These are phyloP conservation scores for Catostomus latipinnis DNA, from an alignment of 2,797 vertebrate genomes.

Conservation along the genomic window DNA sequence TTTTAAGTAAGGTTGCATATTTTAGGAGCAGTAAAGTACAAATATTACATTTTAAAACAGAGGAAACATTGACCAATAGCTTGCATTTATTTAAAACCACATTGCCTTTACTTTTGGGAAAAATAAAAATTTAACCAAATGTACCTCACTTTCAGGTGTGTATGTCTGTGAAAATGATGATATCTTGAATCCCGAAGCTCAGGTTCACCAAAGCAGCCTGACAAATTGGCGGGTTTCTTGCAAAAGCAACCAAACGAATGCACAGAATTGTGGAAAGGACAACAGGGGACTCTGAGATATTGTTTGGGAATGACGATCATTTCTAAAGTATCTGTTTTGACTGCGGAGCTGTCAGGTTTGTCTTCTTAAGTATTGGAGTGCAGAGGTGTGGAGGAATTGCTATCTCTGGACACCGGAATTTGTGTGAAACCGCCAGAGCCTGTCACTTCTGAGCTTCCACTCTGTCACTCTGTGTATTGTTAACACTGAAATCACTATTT, in stretches of 20 bases:
- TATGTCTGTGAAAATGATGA: not conserved
- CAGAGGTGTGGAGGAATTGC: conserved; percentile 49
- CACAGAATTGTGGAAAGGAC: conserved; percentile 27
- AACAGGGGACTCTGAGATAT: conserved; percentile 26
- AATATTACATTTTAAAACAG: not conserved
- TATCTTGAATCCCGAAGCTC: conserved; percentile 2
- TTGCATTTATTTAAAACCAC: not conserved
- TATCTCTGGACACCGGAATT: conserved; percentile 39
- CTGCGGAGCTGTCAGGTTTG: conserved; percentile 45
- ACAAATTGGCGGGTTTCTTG: conserved; percentile 17
- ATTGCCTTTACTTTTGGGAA: not conserved
- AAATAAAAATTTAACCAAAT: not conserved
- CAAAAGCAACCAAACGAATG: not conserved
- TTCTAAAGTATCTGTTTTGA: conserved; percentile 41
- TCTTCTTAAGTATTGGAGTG: conserved; percentile 42
- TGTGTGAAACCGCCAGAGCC: conserved; percentile 25
- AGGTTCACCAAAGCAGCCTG: conserved; percentile 37
- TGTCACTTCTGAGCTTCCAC: conserved; percentile 22
- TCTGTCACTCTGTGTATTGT: conserved; percentile 40
- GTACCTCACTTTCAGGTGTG: not conserved
- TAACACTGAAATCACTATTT: conserved; percentile 5
- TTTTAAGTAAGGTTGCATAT: too few species aligned
- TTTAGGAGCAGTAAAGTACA: too few species aligned
- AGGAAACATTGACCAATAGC: not conserved
- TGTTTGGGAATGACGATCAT: conserved; percentile 51